Base-by-base conservation (phyloP, 2,888 invertebrate genomes). In the Cephus runcator region DNA sequence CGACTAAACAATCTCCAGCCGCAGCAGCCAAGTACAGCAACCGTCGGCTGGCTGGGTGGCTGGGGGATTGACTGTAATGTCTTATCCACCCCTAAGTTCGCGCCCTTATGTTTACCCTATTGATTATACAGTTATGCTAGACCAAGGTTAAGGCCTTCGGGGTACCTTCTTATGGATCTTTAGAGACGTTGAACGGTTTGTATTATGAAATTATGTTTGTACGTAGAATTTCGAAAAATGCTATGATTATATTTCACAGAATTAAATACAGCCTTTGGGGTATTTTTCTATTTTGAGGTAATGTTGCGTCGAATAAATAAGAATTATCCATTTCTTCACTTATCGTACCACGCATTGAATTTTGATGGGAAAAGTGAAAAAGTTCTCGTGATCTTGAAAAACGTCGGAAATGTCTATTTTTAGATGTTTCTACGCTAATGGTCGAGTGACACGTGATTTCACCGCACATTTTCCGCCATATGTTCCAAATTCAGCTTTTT, bases 71-170 rank as follows among this genome's bases (percentile, higher is more conserved):
- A 79, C 78, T 79, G 80, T 80, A 79, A 83, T 78, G 80, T 81
- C 81, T 77, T 77, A 79, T 81, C 83, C 78, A 78, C 81, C 81
- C 79, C 79, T 30, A 79, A 82, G 82, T 81, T 85, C 80, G 80
- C 86, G 84, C 85, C 85, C 85, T 86, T 82, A 83, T 86, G 85
- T 87, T 86, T 87, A 83, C 85, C 84, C 84, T 86, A 86, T 87
- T 83, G 87, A 87, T 87, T 86, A 86, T 84, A 85, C 85, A 85
- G 87, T 85, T 85, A 86, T 83, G 84, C 82, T 81, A 80, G 79
- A 82, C 81, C 81, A 81, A 82, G 56, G 56, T 23, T 56, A 56
- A 56, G 56, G 23, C 56, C 23, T 56, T 56, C 9, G 23, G 15
- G 56, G 9, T 23, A 15, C 23, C 23, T 56, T 56, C 56, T 56